Evolutionary conservation across 2,888 invertebrate genomes (phyloP).

Genomic region (Chorisops tibialis): DNA sequence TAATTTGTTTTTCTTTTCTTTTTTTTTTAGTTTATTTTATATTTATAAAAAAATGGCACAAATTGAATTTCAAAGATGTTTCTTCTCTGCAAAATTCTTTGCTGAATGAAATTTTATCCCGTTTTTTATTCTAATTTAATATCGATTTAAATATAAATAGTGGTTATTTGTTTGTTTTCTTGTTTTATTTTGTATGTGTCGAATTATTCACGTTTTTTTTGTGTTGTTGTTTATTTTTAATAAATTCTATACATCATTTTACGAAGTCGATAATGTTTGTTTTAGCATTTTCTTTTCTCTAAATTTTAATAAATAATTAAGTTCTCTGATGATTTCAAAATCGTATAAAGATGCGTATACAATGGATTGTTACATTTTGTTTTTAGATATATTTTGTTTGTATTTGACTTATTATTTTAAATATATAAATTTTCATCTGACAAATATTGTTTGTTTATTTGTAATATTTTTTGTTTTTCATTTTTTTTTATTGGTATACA

Average conservation of each 20-base stretch:
- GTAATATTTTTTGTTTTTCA: conserved; percentile 28
- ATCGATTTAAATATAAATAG: background rate
- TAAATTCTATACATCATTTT: background rate
- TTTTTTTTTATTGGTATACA: conserved; percentile 49
- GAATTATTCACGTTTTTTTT: background rate
- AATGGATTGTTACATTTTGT: conserved; percentile 28
- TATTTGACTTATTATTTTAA: conserved; percentile 23
- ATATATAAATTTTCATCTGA: background rate
- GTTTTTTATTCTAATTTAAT: conserved; percentile 8
- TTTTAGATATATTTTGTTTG: conserved; percentile 36
- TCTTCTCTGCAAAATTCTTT: background rate
- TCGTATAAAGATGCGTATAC: conserved; percentile 41
- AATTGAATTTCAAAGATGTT: background rate
- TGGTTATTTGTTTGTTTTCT: background rate
- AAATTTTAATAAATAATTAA: conserved; percentile 13
- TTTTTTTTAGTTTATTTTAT: background rate
- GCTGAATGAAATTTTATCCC: conserved; percentile 1
- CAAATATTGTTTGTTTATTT: conserved; percentile 35
- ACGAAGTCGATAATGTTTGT: background rate
- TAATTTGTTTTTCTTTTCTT: background rate
- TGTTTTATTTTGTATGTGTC: background rate
- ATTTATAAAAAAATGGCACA: conserved; percentile 19
- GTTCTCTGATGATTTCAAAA: conserved; percentile 35
- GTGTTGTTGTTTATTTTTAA: background rate
- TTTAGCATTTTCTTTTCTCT: background rate